Evolutionary conservation across 2,797 vertebrate species (phyloP), one percentile per base, ranked within the genome.

Genomic region (Rhinatrema bivittatum): DNA sequence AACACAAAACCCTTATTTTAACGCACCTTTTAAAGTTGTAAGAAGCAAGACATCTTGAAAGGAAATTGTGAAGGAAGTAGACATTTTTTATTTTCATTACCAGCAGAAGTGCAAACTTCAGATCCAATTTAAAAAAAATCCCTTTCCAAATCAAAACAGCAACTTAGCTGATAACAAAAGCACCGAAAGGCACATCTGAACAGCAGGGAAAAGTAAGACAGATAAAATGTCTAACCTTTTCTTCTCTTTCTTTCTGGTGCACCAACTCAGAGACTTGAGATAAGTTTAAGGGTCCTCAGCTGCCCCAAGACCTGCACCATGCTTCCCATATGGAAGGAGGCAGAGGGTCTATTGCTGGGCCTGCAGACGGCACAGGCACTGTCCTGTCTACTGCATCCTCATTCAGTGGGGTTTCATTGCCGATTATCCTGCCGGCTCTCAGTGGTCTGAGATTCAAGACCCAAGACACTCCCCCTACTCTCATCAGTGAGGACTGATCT

Each of bases 171-270:
- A n/a, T 20, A 31, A 9, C 16, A 31, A 29, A 29, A 31, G 18
- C 19, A 17, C 29, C 18, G 18, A 28, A 17, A 10, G 16, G 18
- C 28, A 12, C 16, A 16, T 16, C 15, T 13, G 25, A 6, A 10
- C 4, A 7, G 16, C 16, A 16, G n/a, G n/a, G n/a, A n/a, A n/a
- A n/a, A n/a, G n/a, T n/a, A n/a, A 22, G 25, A 33, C 24, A 36
- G 9, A 49, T 22, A 10, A 36, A 35, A 38, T 9, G 12, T 50
- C 60, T 64, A 46, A 62, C 60, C 62, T 66, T 49, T 32, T 47
- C 62, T 66, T 49, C 32, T 47, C 42, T 28, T 27, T 37, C 25
- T 38, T 42, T 25, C 39, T 32, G 48, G 27, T 43, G 32, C 30
- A 28, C 32, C 34, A 42, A 17, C 13, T 45, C 34, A 31, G 38